phyloP scores from a whole-genome alignment of 2,888 invertebrate genomes.

The Bimastos eiseni region DNA sequence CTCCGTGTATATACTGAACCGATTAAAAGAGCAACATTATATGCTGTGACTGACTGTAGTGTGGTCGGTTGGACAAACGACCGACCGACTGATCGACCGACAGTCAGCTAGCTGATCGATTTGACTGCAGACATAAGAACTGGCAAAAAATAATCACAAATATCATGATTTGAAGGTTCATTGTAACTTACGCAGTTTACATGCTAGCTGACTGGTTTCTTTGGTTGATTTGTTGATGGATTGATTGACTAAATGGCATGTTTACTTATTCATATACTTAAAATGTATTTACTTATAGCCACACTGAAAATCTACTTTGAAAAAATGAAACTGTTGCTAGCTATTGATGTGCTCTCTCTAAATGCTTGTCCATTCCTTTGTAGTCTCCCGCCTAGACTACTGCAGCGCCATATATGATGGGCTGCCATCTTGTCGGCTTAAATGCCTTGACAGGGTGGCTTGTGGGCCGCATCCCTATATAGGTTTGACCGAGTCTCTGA shows the following conservation, averaged over 20 bases:
- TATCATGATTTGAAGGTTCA: no score
- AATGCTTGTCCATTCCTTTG: no score
- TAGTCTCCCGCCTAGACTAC: no score
- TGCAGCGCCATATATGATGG: no score
- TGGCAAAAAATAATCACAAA: no score
- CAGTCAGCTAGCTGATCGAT: no score
- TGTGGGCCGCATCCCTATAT: no score
- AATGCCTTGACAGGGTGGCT: no score
- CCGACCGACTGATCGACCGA: background rate
- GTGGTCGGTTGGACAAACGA: background rate
- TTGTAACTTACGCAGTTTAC: background rate
- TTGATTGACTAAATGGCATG: background rate
- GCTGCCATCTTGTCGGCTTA: no score
- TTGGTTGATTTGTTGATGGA: background rate
- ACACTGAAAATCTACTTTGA: background rate
- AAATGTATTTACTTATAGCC: background rate
- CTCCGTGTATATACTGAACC: background rate
- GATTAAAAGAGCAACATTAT: background rate
- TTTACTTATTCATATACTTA: background rate
- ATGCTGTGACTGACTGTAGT: background rate
- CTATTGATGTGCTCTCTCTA: background rate
- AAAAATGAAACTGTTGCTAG: background rate
- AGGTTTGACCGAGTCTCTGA: no score
- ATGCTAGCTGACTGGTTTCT: background rate
- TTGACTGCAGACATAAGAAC: no score